Conservation (phyloP, 2,888 invertebrate genomes). For the Meganola albula region DNA sequence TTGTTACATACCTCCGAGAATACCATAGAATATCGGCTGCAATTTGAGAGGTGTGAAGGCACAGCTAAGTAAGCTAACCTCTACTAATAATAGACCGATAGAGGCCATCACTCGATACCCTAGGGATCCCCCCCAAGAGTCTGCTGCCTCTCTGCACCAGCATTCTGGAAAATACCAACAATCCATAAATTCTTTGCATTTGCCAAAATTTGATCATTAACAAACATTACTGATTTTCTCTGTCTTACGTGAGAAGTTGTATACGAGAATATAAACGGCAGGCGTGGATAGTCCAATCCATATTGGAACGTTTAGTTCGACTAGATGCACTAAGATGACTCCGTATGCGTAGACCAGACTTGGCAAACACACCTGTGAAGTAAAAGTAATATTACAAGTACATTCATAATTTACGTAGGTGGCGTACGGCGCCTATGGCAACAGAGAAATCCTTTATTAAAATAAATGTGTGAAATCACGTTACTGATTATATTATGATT, state of each 20-base stretch:
- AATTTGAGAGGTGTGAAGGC: slow-evolving; percentile 45
- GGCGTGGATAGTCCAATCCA: slow-evolving; percentile 60
- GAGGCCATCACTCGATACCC: slow-evolving; percentile 61
- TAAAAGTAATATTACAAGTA: neutral
- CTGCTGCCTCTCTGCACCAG: slow-evolving; percentile 70
- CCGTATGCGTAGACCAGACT: slow-evolving; percentile 64
- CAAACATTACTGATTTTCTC: no score
- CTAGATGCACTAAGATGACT: slow-evolving; percentile 51
- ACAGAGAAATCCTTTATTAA: no score
- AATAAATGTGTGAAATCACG: no score
- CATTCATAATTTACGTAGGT: no score
- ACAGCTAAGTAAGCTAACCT: slow-evolving; percentile 48
- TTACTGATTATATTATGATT: no score
- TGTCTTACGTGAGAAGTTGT: slow-evolving; percentile 56
- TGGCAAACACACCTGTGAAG: slow-evolving; percentile 57
- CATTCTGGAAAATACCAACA: slow-evolving; percentile 52
- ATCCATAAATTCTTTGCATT: no score
- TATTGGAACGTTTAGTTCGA: slow-evolving; percentile 47
- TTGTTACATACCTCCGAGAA: slow-evolving; percentile 49
- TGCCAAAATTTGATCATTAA: no score
- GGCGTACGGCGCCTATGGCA: no score
- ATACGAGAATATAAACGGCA: slow-evolving; percentile 51
- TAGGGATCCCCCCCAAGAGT: slow-evolving; percentile 62
- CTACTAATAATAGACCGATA: slow-evolving; percentile 48
- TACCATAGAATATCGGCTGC: slow-evolving; percentile 56